A percentile compares a stretch with the other conserved stretches of the same genome.
phyloP scores from a whole-genome alignment of 2,113 vertebrate genomes.

The Trachemys scripta region DNA sequence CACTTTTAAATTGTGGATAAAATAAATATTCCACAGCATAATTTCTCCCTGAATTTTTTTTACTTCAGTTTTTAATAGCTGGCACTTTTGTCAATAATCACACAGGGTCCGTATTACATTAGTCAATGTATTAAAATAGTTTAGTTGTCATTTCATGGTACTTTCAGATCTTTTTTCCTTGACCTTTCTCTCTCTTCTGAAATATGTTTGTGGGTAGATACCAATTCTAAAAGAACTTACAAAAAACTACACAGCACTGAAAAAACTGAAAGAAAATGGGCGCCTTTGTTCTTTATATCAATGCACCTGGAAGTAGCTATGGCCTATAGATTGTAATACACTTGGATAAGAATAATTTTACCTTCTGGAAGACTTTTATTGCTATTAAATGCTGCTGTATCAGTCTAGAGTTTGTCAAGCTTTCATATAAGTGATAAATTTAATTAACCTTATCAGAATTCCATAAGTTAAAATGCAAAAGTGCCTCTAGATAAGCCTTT shows the following conservation, averaged over 20 bases:
- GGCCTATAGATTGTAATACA: background rate
- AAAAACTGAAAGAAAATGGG: background rate
- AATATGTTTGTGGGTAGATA: background rate
- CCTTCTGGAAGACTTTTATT: background rate
- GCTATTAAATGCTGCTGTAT: background rate
- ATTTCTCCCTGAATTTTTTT: slow-evolving; percentile 6
- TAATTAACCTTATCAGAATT: background rate
- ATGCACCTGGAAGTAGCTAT: background rate
- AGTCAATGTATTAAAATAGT: background rate
- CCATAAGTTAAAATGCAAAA: background rate
- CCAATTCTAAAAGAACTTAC: background rate
- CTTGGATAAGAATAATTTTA: background rate
- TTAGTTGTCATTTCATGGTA: slow-evolving; percentile 23
- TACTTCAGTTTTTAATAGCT: background rate
- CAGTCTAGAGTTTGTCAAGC: background rate
- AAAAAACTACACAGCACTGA: background rate
- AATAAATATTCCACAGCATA: background rate
- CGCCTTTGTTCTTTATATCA: background rate
- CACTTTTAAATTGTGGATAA: slow-evolving; percentile 16
- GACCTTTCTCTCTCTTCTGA: background rate
- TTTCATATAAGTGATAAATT: background rate
- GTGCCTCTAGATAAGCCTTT: background rate
- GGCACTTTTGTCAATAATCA: background rate
- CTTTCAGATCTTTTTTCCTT: slow-evolving; percentile 8
- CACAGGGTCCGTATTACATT: background rate